Conservation (phyloP, 2,888 invertebrate genomes). For the Ophioninae sp. region DNA sequence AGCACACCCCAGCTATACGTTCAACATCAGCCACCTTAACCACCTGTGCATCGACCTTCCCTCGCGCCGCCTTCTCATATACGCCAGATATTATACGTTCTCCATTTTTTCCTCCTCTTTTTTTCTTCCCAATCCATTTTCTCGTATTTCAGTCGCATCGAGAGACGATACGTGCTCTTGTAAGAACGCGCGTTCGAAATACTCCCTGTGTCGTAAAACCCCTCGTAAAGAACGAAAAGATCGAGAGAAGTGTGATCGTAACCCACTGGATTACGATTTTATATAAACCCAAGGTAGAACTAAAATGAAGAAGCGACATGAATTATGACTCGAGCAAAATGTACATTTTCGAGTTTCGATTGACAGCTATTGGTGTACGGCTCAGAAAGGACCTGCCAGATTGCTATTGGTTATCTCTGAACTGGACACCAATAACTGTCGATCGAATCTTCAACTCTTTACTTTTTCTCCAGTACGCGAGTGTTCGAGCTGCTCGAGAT, state of each 20-base stretch:
- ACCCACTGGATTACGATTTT: slow-evolving; percentile 57
- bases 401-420: no score
- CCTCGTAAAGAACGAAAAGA: slow-evolving; percentile 58
- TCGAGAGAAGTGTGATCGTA: slow-evolving; percentile 48
- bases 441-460: no score
- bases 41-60: slow-evolving; percentile 59
- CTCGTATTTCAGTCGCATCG: slow-evolving; percentile 37
- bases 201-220: slow-evolving; percentile 52
- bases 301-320: slow-evolving; percentile 17
- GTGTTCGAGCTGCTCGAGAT: no score
- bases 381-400: no score
- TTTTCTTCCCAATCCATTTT: slow-evolving; percentile 22
- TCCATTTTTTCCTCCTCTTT: neutral
- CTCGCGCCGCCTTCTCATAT: slow-evolving; percentile 43
- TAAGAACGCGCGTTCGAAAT: slow-evolving; percentile 54
- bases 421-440: no score
- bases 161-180: slow-evolving; percentile 47
- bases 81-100: slow-evolving; percentile 39
- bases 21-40: slow-evolving; percentile 51
- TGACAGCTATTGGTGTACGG: neutral
- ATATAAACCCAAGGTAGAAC: slow-evolving; percentile 45
- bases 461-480: no score
- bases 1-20: slow-evolving; percentile 15
- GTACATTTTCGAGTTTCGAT: neutral
- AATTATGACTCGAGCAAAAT: slow-evolving; percentile 9